Evolutionary conservation across 2,888 invertebrate genomes (phyloP).

Genomic region (Dioctria rufipes): DNA sequence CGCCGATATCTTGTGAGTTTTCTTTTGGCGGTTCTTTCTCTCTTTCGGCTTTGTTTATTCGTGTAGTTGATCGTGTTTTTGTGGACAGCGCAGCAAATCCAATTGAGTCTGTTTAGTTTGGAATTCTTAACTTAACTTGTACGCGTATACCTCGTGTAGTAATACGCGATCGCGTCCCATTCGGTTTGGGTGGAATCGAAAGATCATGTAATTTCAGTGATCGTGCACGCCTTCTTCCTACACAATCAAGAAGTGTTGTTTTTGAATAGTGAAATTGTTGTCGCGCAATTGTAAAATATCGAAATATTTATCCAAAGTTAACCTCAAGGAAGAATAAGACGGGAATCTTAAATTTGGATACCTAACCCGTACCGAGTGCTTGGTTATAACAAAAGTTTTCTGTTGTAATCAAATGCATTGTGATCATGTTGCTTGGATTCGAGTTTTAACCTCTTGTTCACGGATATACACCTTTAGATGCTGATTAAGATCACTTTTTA

Average conservation of each 20-base stretch:
- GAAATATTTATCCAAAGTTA: conserved; percentile 43
- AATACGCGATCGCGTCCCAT: not conserved
- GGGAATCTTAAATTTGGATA: conserved; percentile 29
- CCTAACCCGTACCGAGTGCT: not conserved
- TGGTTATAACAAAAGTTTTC: not conserved
- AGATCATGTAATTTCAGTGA: conserved; percentile 50
- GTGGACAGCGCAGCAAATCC: not conserved
- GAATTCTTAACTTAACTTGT: conserved; percentile 6
- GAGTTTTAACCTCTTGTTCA: conserved; percentile 38
- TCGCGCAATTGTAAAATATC: conserved; percentile 49
- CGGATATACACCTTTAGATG: conserved; percentile 35
- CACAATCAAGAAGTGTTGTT: conserved; percentile 34
- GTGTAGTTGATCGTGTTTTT: conserved; percentile 11
- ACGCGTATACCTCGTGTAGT: not conserved
- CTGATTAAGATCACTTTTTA: conserved; percentile 45
- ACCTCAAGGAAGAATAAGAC: conserved; percentile 7
- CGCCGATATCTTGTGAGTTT: conserved; percentile 19
- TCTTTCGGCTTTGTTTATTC: conserved; percentile 9
- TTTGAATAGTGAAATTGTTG: conserved; percentile 45
- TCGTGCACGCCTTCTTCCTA: conserved; percentile 52
- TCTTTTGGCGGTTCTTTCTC: conserved; percentile 43
- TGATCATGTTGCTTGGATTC: conserved; percentile 39
- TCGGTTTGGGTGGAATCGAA: conserved; percentile 38
- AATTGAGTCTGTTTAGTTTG: conserved; percentile 38
- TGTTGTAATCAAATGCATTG: conserved; percentile 30